phyloP scores from a whole-genome alignment of 2,888 invertebrate species.

The Phengaris arion region DNA sequence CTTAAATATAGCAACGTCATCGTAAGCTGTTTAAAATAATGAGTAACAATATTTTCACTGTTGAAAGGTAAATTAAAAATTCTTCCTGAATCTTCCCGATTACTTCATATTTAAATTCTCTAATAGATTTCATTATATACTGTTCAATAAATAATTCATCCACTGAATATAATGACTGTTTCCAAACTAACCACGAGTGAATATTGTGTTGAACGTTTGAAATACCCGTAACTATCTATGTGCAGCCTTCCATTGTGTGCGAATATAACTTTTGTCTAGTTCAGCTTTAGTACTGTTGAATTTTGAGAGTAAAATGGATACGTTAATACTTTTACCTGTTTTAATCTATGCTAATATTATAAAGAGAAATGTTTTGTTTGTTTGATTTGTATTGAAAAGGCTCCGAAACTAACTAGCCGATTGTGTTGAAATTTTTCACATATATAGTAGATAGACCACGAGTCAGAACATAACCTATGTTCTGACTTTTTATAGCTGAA shows the following conservation, averaged over 20 bases:
- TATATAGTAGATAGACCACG: no score
- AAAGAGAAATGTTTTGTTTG: no score
- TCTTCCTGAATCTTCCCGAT: no score
- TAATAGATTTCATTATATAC: not conserved
- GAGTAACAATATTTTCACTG: no score
- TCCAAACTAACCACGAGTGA: not conserved
- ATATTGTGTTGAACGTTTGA: not conserved
- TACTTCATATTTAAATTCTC: no score
- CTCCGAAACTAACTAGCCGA: no score
- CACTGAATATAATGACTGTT: not conserved
- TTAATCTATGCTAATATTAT: not conserved
- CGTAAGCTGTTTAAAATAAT: not conserved
- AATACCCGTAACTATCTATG: not conserved
- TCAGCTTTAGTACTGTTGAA: not conserved
- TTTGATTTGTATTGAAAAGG: no score
- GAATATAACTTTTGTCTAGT: not conserved
- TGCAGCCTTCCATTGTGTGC: not conserved
- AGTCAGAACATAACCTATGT: no score
- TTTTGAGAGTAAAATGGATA: not conserved
- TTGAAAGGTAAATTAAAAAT: no score
- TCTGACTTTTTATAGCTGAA: no score
- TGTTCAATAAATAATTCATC: not conserved
- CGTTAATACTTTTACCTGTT: not conserved
- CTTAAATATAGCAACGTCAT: not conserved
- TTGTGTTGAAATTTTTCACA: no score